Evolutionary conservation across 2,888 invertebrate genomes (phyloP).

Genomic region (Serrognathus titanus): DNA sequence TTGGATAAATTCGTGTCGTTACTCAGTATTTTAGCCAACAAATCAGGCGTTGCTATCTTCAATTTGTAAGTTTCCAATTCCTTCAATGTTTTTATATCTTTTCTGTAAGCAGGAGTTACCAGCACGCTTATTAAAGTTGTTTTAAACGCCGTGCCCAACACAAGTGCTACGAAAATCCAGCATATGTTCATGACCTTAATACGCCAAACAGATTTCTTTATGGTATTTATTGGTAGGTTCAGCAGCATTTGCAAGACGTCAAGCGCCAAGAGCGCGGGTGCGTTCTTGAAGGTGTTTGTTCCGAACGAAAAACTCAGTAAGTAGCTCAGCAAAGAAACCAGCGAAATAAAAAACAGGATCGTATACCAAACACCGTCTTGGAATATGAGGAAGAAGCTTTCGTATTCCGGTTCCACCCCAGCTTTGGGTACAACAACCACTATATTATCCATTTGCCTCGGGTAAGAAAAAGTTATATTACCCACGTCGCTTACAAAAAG

Average conservation of each 20-base stretch:
- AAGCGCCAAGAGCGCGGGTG: neutral
- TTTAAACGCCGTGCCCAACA: neutral
- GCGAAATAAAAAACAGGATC: neutral
- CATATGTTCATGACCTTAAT: neutral
- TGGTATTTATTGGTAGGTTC: neutral
- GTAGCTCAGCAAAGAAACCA: neutral
- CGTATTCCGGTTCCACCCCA: neutral
- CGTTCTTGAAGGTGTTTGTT: neutral
- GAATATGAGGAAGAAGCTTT: neutral
- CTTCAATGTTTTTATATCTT: neutral
- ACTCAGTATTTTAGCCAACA: neutral
- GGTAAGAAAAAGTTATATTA: neutral
- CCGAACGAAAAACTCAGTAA: neutral
- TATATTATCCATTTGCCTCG: neutral
- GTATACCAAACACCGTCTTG: neutral
- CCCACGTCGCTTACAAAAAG: neutral
- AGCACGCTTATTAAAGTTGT: neutral
- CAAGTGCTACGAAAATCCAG: neutral
- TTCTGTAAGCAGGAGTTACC: neutral
- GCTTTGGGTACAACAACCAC: neutral
- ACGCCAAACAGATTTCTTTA: neutral
- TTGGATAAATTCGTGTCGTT: neutral
- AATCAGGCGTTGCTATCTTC: neutral
- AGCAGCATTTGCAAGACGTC: neutral
- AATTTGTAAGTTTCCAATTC: neutral